phyloP scores from a whole-genome alignment of 2,797 vertebrate species.

The Kryptopterus vitreolus region DNA sequence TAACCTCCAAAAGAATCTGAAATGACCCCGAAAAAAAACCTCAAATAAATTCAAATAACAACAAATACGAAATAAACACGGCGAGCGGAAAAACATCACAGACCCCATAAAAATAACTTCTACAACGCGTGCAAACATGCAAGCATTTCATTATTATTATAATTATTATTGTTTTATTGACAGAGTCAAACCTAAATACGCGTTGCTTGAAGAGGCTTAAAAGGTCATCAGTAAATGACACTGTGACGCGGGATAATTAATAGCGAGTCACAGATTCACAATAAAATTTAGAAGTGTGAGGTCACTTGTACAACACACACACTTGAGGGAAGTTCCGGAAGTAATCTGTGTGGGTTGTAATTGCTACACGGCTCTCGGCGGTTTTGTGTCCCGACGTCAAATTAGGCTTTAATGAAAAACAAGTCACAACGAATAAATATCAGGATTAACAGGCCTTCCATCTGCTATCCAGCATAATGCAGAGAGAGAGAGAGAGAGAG shows the following conservation, averaged over 20 bases:
- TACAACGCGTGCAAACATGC: no score
- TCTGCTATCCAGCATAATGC: conserved; percentile 71
- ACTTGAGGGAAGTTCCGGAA: conserved; percentile 56
- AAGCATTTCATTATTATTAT: no score
- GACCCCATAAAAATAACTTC: no score
- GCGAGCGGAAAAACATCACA: no score
- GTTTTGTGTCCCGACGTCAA: conserved; percentile 87
- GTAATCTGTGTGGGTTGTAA: conserved; percentile 57
- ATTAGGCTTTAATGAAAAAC: conserved; percentile 95
- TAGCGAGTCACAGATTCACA: conserved; percentile 11
- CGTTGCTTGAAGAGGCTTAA: conserved; percentile 18
- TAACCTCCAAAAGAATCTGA: no score
- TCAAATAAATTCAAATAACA: no score
- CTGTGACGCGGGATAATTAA: conserved; percentile 20
- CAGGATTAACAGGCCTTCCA: conserved; percentile 79
- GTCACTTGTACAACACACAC: conserved; percentile 39
- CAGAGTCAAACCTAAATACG: conserved; percentile 2
- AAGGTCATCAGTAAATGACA: conserved; percentile 21
- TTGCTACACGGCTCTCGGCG: conserved; percentile 62
- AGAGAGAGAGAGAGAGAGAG: conserved; percentile 60
- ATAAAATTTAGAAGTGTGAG: neutral
- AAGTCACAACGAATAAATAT: conserved; percentile 94
- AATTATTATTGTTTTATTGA: neutral
- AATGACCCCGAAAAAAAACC: no score
- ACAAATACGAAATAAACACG: no score